Evolutionary conservation across 2,797 vertebrate species (phyloP).

Genomic region (Mormyrops boulengeri): DNA sequence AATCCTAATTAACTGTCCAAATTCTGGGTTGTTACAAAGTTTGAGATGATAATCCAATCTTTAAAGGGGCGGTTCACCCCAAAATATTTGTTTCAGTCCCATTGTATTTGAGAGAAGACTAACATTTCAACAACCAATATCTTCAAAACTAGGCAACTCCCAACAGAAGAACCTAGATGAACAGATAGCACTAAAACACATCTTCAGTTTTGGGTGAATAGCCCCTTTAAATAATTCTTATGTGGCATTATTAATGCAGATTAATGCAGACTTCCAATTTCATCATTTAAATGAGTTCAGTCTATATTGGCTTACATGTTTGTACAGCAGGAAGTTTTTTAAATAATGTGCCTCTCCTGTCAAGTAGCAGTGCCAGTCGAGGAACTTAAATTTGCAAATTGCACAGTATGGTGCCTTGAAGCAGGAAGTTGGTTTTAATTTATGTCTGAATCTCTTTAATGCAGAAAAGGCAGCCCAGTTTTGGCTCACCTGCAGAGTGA

Average conservation of each 20-base stretch:
- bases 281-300: neutral
- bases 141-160: neutral
- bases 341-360: neutral
- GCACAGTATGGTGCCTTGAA: neutral
- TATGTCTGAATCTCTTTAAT: neutral
- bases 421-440: neutral
- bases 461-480: neutral
- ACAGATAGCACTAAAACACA: neutral
- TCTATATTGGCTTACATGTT: neutral
- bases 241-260: neutral
- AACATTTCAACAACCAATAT: neutral
- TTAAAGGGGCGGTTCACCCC: neutral
- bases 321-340: neutral
- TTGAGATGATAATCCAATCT: too few relatives aligned
- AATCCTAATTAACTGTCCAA: neutral
- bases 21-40: neutral
- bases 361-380: neutral
- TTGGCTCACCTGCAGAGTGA: neutral
- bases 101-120: neutral
- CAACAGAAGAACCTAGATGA: neutral
- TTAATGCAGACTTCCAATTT: neutral
- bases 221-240: neutral
- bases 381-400: neutral
- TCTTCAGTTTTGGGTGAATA: neutral
- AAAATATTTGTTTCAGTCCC: neutral